phyloP scores from a whole-genome alignment of 2,888 invertebrate genomes.

The Drosophila stalkeri region DNA sequence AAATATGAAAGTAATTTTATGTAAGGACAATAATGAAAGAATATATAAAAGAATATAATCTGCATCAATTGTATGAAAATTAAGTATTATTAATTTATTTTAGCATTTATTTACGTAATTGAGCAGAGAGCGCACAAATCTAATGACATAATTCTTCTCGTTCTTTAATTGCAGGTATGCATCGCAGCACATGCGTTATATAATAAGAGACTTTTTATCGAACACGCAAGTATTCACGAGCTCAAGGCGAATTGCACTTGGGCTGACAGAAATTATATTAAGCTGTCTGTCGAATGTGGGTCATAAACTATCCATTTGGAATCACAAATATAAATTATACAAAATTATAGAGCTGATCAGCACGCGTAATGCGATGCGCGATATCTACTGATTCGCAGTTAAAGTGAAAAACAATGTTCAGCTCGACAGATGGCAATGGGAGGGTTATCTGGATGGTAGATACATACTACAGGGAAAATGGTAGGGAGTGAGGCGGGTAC shows the following conservation, averaged over 20 bases:
- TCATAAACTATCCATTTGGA: slow-evolving; percentile 68
- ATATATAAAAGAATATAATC: too few relatives aligned
- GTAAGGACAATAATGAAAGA: too few relatives aligned
- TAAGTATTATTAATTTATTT: neutral
- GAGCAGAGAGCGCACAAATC: neutral
- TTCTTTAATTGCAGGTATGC: slow-evolving; percentile 52
- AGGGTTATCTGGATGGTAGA: neutral
- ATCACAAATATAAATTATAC: slow-evolving; percentile 45
- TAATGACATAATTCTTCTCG: neutral
- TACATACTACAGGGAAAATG: neutral
- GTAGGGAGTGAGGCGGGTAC: neutral
- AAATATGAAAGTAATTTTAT: too few relatives aligned
- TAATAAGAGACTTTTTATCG: neutral
- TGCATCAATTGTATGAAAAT: neutral
- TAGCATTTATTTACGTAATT: neutral
- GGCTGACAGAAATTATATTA: slow-evolving; percentile 41
- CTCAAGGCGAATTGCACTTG: slow-evolving; percentile 8
- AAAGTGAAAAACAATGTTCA: slow-evolving; percentile 53
- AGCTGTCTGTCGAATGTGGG: slow-evolving; percentile 47
- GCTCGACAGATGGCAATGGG: slow-evolving; percentile 10
- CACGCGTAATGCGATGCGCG: slow-evolving; percentile 7
- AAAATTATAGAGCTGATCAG: slow-evolving; percentile 49
- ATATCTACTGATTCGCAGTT: slow-evolving; percentile 37
- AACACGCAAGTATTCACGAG: slow-evolving; percentile 45
- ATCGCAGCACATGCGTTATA: slow-evolving; percentile 1